Percentiles rank a stretch among this genome's conserved stretches.
Evolutionary conservation across 1,140 invertebrate genomes (phyloP).

Genomic region (Metaphire vulgaris): DNA sequence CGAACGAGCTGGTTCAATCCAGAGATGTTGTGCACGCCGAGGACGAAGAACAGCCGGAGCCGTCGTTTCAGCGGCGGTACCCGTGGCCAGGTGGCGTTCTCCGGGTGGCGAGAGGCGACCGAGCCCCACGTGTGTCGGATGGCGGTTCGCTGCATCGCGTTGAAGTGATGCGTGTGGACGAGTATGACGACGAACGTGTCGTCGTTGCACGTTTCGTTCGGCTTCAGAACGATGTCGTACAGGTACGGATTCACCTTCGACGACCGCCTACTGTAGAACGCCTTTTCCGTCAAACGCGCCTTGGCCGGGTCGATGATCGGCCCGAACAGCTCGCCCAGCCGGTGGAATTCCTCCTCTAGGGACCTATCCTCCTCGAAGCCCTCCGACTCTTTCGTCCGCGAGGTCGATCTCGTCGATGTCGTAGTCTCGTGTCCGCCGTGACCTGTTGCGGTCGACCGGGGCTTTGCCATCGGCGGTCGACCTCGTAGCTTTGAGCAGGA

Average conservation of each 20-base stretch:
- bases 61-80: not conserved
- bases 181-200: slow-evolving; percentile 9
- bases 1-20: not conserved
- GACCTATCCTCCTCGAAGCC: not conserved
- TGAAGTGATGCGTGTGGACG: slow-evolving; percentile 2
- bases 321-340: not conserved
- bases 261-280: not conserved
- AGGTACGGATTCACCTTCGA: slow-evolving; percentile 5
- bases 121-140: slow-evolving; percentile 20
- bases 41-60: slow-evolving; percentile 17
- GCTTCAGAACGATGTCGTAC: slow-evolving; percentile 10
- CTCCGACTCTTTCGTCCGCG: not conserved
- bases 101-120: not conserved
- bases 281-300: slow-evolving; percentile 11
- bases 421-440: not conserved
- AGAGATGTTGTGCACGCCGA: slow-evolving; percentile 20
- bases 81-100: slow-evolving; percentile 6
- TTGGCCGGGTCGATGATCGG: not conserved
- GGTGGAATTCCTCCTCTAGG: not conserved
- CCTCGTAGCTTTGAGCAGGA: not conserved
- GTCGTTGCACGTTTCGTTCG: not conserved
- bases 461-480: not conserved
- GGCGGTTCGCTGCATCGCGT: slow-evolving; percentile 1
- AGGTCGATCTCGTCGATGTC: not conserved
- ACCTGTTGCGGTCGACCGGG: not conserved